Conservation (phyloP, 53 echinoderm and acorn worm species). For the Zoroaster sp. region DNA sequence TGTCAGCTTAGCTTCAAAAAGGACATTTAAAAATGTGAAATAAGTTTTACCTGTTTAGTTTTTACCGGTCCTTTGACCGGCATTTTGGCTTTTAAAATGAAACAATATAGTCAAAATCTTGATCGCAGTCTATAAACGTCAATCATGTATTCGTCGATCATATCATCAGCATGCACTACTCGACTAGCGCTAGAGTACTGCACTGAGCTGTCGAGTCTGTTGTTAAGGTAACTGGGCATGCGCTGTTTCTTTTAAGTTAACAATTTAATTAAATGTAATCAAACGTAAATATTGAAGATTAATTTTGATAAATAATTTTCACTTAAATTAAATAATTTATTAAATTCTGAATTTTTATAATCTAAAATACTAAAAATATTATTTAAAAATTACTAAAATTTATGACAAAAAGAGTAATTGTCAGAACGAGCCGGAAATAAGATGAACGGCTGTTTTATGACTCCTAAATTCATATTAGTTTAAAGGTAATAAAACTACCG, state of each 20-base stretch:
- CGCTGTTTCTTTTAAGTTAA: conserved; percentile 16
- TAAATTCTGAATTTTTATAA: not conserved
- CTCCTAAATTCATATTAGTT: not conserved
- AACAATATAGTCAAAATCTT: not conserved
- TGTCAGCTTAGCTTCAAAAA: too few species aligned
- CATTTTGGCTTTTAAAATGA: conserved; percentile 37
- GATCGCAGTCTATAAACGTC: not conserved
- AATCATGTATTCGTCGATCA: not conserved
- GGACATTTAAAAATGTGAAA: not conserved
- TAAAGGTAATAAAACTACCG: not conserved
- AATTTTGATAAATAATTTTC: not conserved
- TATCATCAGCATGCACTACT: not conserved
- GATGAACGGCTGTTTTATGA: conserved; percentile 29
- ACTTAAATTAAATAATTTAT: too few species aligned
- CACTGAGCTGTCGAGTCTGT: conserved; percentile 51
- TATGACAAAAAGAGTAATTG: not conserved
- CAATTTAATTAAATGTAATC: not conserved
- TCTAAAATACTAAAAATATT: not conserved
- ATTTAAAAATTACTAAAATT: not conserved
- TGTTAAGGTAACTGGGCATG: conserved; percentile 96
- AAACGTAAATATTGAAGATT: not conserved
- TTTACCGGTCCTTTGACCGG: conserved; percentile 61
- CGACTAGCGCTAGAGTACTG: not conserved
- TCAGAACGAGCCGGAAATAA: not conserved
- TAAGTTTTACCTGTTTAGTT: conserved; percentile 46